Conservation (phyloP, 2,888 invertebrate species). For the Cheilosia variabilis region DNA sequence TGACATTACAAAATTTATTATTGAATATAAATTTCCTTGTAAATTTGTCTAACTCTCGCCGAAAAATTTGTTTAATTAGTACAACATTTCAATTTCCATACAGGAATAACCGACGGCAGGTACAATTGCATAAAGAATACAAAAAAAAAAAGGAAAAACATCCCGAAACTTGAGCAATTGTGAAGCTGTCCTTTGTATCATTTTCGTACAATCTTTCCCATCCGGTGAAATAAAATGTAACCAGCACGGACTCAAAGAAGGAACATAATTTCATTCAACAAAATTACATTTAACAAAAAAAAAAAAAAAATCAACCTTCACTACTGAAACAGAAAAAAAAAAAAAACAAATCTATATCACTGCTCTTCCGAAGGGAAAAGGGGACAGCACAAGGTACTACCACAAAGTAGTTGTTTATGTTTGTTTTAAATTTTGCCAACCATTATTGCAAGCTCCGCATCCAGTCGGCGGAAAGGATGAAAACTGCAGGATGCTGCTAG, state of each 20-base stretch:
- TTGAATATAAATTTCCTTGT: too few relatives aligned
- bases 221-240: neutral
- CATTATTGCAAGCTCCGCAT: neutral
- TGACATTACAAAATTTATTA: too few relatives aligned
- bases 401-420: slow-evolving; percentile 47
- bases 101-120: too few relatives aligned
- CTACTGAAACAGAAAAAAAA: neutral
- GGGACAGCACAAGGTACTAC: neutral
- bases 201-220: neutral
- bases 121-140: too few relatives aligned
- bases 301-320: neutral
- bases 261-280: slow-evolving; percentile 25
- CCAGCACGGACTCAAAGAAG: neutral
- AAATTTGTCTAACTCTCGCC: too few relatives aligned
- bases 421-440: slow-evolving; percentile 33
- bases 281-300: slow-evolving; percentile 11
- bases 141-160: too few relatives aligned
- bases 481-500: slow-evolving; percentile 34
- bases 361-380: neutral
- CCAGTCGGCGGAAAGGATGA: slow-evolving; percentile 31
- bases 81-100: too few relatives aligned
- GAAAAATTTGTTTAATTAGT: too few relatives aligned
- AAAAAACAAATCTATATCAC: neutral
- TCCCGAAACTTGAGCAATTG: too few relatives aligned
- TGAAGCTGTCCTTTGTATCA: neutral